Conservation (phyloP, 2,888 invertebrate genomes). For the Dione juno region DNA sequence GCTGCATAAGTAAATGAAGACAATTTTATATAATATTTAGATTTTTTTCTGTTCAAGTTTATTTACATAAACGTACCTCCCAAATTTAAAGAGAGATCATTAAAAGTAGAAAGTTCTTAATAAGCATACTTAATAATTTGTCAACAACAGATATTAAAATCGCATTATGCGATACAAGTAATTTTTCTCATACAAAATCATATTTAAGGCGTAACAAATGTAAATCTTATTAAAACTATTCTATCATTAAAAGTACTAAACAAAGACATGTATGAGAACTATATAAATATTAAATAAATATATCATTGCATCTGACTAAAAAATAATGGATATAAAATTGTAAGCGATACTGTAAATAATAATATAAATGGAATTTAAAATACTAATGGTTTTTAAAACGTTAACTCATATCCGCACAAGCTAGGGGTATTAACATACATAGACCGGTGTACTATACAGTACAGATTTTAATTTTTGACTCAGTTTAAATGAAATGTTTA, state of each 20-base stretch:
- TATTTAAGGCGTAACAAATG: no score
- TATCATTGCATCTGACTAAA: not conserved
- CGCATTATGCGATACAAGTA: no score
- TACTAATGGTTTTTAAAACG: slow-evolving; percentile 11
- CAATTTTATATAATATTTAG: no score
- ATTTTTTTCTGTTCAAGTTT: no score
- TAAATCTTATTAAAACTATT: no score
- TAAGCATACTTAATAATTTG: not conserved
- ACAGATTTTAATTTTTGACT: not conserved
- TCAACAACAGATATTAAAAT: no score
- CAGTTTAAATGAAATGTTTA: not conserved
- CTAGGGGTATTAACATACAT: not conserved
- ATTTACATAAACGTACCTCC: not conserved
- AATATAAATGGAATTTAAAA: slow-evolving; percentile 6
- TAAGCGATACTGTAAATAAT: not conserved
- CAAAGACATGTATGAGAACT: not conserved
- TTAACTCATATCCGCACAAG: not conserved
- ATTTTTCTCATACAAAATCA: no score
- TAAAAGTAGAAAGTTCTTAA: not conserved
- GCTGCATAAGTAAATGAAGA: no score
- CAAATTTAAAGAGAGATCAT: not conserved
- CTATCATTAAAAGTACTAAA: not conserved
- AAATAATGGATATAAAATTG: slow-evolving; percentile 3
- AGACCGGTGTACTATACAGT: not conserved
- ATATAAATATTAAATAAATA: not conserved